Conservation (phyloP, 2,888 invertebrate genomes). For the Drosophila robusta region DNA sequence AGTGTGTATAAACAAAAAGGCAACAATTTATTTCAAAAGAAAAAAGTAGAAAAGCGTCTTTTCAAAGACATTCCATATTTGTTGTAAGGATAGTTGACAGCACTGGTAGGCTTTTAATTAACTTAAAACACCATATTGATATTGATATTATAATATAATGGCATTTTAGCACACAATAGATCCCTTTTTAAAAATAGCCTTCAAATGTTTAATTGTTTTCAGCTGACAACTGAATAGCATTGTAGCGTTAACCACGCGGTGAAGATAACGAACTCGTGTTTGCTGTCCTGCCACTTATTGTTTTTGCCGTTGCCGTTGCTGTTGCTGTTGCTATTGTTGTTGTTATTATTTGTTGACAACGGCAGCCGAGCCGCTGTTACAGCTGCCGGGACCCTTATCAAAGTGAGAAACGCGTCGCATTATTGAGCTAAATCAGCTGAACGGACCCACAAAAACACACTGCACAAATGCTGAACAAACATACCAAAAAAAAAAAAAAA, state of each 20-base stretch:
- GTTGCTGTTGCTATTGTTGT: constrained; percentile 17
- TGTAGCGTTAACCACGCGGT: constrained; percentile 36
- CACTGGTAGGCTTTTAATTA: too few relatives aligned
- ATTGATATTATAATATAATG: not conserved
- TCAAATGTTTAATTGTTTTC: not conserved
- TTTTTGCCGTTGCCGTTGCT: constrained; percentile 1
- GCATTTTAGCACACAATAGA: not conserved
- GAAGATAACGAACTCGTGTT: constrained; percentile 49
- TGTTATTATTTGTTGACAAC: constrained; percentile 43
- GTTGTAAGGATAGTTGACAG: too few relatives aligned
- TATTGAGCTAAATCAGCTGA: constrained; percentile 70
- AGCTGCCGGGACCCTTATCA: constrained; percentile 63
- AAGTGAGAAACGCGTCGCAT: constrained; percentile 66
- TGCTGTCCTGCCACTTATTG: constrained; percentile 37
- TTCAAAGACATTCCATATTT: too few relatives aligned
- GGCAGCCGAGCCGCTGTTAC: constrained; percentile 22
- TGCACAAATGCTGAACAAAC: constrained; percentile 8
- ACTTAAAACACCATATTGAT: not conserved
- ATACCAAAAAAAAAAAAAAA: constrained; percentile 3
- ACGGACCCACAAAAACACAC: constrained; percentile 17
- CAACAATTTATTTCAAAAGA: too few relatives aligned
- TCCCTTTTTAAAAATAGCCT: not conserved
- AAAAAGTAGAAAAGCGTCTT: too few relatives aligned
- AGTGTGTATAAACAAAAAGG: too few relatives aligned
- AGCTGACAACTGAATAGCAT: not conserved